Percentiles rank a stretch among this genome's conserved stretches.
phyloP scores from a whole-genome alignment of 1,140 invertebrate species.

The Uloborus diversus region DNA sequence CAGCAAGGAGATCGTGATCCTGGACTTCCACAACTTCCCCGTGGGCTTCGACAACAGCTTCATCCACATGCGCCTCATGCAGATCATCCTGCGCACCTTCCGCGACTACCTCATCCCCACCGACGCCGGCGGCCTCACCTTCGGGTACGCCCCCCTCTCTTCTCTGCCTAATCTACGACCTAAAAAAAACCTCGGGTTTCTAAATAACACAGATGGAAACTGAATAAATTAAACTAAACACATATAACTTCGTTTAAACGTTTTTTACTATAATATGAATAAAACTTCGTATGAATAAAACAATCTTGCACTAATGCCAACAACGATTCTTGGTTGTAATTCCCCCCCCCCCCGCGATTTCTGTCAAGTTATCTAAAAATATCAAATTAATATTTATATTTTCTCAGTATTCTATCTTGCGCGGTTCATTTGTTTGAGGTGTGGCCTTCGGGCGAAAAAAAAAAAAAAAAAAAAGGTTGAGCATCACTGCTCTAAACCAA shows the following conservation, averaged over 20 bases:
- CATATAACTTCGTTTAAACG: neutral
- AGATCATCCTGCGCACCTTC: slow-evolving; percentile 67
- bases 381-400: too few relatives aligned
- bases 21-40: slow-evolving; percentile 76
- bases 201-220: neutral
- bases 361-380: too few relatives aligned
- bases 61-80: slow-evolving; percentile 68
- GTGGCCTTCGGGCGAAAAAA: too few relatives aligned
- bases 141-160: neutral
- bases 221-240: neutral
- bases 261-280: neutral
- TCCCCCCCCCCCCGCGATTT: too few relatives aligned
- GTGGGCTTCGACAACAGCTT: slow-evolving; percentile 55
- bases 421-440: too few relatives aligned
- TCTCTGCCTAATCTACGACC: neutral
- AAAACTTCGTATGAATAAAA: neutral
- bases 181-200: neutral
- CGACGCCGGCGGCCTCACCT: slow-evolving; percentile 54
- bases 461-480: too few relatives aligned
- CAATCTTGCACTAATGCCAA: too few relatives aligned
- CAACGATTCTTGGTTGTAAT: too few relatives aligned
- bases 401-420: too few relatives aligned
- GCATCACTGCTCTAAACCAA: too few relatives aligned
- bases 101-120: slow-evolving; percentile 66
- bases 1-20: slow-evolving; percentile 73